phyloP scores from a whole-genome alignment of 2,888 invertebrate genomes.

The Gerris lacustris region DNA sequence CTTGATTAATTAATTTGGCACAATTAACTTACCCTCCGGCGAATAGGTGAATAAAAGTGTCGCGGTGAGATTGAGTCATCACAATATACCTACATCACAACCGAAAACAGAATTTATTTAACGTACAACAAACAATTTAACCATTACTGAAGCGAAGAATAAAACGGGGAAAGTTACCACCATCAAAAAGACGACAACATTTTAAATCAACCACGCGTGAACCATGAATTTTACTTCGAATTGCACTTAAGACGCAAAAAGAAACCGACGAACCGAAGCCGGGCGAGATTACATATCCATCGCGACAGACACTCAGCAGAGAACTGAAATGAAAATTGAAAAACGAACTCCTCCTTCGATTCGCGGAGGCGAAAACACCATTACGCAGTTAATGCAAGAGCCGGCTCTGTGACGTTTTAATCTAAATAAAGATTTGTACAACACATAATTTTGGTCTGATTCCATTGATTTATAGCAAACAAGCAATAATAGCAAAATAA shows the following conservation, averaged over 20 bases:
- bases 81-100: not conserved
- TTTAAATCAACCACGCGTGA: no score
- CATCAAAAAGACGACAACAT: no score
- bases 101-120: no score
- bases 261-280: not conserved
- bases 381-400: not conserved
- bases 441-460: not conserved
- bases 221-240: not conserved
- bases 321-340: not conserved
- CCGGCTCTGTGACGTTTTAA: not conserved
- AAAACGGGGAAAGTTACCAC: no score
- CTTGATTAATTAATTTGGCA: not conserved
- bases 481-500: no score
- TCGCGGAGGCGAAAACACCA: not conserved
- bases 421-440: conserved; percentile 6
- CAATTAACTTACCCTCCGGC: conserved; percentile 78
- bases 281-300: not conserved
- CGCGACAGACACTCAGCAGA: not conserved
- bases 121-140: no score
- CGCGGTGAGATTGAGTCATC: conserved; percentile 36
- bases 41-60: conserved; percentile 83
- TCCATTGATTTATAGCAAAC: no score
- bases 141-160: no score
- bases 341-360: not conserved
- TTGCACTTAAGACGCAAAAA: not conserved